These are phyloP conservation scores for Calosoma granatense DNA, from an alignment of 1,140 invertebrate species.

Conservation along the genomic window DNA sequence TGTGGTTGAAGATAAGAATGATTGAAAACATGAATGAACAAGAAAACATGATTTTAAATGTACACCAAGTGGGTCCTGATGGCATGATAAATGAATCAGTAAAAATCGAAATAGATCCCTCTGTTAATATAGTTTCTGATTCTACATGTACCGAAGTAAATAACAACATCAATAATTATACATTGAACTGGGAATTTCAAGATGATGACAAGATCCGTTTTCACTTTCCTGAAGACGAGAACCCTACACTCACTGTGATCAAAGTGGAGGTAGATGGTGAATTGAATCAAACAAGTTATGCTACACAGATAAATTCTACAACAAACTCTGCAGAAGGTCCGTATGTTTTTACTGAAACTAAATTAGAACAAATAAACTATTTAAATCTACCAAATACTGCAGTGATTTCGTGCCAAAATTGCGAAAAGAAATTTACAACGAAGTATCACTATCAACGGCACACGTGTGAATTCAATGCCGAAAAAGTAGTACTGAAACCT, in stretches of 20 bases:
- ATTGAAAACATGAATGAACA: constrained; percentile 15
- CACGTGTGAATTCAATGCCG: constrained; percentile 32
- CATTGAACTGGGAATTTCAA: constrained; percentile 5
- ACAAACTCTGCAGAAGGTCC: constrained; percentile 5
- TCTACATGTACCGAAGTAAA: constrained; percentile 10
- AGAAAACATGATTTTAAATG: constrained; percentile 18
- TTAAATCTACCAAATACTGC: constrained; percentile 17
- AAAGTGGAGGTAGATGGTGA: constrained; percentile 20
- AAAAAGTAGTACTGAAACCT: constrained; percentile 29
- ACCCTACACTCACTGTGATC: constrained; percentile 19
- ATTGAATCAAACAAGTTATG: constrained; percentile 18
- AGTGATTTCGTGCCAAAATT: constrained; percentile 32
- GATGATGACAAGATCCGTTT: constrained; percentile 16
- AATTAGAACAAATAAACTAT: constrained; percentile 6
- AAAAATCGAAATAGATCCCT: constrained; percentile 20
- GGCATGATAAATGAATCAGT: constrained; percentile 15
- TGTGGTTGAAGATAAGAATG: neutral
- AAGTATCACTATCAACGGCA: constrained; percentile 35
- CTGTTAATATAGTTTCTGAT: constrained; percentile 17
- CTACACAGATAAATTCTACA: constrained; percentile 14
- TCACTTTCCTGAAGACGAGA: constrained; percentile 15
- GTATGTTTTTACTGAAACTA: neutral
- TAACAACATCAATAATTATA: constrained; percentile 10
- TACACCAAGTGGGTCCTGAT: constrained; percentile 19
- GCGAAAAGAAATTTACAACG: constrained; percentile 32